These are phyloP conservation scores for Parauchenoglanis punctatus DNA, from an alignment of 2,797 vertebrate genomes.

Conservation along the genomic window DNA sequence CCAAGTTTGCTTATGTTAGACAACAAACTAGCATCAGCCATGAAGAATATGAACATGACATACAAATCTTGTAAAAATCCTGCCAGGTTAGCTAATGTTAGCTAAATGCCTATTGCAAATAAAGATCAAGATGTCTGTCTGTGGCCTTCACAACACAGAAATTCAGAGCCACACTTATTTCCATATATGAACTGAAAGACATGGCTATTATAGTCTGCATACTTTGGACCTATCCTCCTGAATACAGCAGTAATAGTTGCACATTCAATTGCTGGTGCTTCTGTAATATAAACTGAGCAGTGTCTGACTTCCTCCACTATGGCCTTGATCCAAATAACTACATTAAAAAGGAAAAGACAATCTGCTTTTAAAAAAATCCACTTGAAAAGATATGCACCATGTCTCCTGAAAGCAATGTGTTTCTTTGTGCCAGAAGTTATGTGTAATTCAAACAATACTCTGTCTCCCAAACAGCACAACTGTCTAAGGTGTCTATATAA, in stretches of 20 bases:
- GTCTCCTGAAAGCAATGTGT: background rate
- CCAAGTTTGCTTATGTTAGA: too few relatives aligned
- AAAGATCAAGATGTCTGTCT: background rate
- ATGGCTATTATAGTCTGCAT: background rate
- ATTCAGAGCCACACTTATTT: background rate
- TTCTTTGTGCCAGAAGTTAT: background rate
- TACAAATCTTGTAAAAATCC: background rate
- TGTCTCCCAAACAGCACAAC: background rate
- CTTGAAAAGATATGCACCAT: background rate
- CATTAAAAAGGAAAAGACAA: background rate
- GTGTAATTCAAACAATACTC: background rate
- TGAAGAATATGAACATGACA: too few relatives aligned
- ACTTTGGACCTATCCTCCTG: background rate
- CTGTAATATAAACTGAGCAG: background rate
- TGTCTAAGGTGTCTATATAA: too few relatives aligned
- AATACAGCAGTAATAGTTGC: background rate
- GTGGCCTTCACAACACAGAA: background rate
- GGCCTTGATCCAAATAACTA: background rate
- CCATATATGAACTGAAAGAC: background rate
- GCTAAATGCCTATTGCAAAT: background rate
- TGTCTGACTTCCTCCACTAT: background rate
- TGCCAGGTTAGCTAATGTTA: background rate
- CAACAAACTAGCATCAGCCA: too few relatives aligned
- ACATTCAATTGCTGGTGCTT: background rate
- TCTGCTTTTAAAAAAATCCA: background rate